phyloP scores from a whole-genome alignment of 2,113 vertebrate genomes.

The Nibea coibor region DNA sequence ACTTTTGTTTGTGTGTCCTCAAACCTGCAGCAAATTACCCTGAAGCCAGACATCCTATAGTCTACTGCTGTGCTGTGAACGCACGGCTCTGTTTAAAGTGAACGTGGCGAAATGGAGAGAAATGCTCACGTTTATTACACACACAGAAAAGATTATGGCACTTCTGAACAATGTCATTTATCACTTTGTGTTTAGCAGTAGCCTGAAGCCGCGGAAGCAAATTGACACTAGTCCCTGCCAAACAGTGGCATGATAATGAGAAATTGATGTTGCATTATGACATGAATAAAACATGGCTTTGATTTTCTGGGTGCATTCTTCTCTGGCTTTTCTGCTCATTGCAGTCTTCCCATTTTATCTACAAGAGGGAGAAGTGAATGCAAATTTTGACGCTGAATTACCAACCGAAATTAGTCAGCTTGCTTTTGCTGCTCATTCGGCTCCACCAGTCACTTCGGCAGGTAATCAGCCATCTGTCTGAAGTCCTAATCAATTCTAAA shows the following conservation, averaged over 20 bases:
- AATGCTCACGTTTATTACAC: constrained; percentile 1
- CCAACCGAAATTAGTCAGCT: not conserved
- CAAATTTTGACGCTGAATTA: not conserved
- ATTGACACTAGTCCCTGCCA: constrained; percentile 1
- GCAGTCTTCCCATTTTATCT: not conserved
- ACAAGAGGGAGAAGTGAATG: not conserved
- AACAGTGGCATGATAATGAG: not conserved
- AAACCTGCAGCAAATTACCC: not conserved
- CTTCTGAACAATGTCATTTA: not conserved
- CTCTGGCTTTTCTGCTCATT: not conserved
- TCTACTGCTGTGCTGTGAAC: not conserved
- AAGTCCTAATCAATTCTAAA: not conserved
- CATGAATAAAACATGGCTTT: not conserved
- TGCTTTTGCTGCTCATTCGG: not conserved
- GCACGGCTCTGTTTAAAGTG: not conserved
- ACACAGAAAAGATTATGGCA: not conserved
- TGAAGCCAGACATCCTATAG: not conserved
- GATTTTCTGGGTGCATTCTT: not conserved
- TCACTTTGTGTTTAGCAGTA: constrained; percentile 6
- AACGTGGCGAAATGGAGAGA: not conserved
- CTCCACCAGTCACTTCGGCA: not conserved
- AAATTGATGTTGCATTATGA: not conserved
- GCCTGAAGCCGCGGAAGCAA: not conserved
- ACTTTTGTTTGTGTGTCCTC: not conserved
- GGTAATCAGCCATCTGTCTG: not conserved